A percentile compares a stretch with the other conserved stretches of the same genome.
phyloP scores from a whole-genome alignment of 2,888 invertebrate genomes.

The Nasonia oneida region DNA sequence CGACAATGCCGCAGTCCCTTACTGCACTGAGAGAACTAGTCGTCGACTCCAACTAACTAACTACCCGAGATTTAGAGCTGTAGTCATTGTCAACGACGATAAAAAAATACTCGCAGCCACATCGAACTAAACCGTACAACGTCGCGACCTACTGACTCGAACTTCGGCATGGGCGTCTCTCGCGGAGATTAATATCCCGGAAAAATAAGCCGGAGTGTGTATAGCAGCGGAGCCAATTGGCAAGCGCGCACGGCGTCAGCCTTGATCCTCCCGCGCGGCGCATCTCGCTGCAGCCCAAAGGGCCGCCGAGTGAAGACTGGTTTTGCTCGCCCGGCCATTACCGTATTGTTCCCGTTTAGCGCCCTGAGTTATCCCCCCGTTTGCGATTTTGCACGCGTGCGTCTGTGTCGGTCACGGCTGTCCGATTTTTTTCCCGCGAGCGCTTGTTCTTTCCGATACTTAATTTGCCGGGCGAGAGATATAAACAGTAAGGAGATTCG shows the following conservation, averaged over 20 bases:
- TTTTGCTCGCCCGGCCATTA: constrained; percentile 60
- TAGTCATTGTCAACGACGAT: no score
- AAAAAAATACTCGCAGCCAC: not conserved
- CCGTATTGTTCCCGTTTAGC: constrained; percentile 58
- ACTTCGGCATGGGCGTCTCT: not conserved
- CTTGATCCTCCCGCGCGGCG: constrained; percentile 64
- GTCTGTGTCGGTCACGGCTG: not conserved
- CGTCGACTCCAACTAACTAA: no score
- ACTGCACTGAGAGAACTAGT: no score
- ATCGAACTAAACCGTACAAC: not conserved
- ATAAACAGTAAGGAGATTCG: not conserved
- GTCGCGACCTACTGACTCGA: not conserved
- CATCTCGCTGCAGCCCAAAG: constrained; percentile 52
- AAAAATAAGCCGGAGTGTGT: not conserved
- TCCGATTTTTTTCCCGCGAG: not conserved
- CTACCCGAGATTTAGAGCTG: no score
- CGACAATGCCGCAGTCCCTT: no score
- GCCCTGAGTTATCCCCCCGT: constrained; percentile 43
- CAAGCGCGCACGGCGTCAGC: constrained; percentile 60
- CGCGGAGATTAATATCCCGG: constrained; percentile 1
- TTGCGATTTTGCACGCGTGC: constrained; percentile 2
- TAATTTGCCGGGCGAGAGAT: not conserved
- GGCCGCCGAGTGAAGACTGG: constrained; percentile 68
- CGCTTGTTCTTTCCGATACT: not conserved
- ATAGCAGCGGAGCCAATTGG: constrained; percentile 65